A percentile compares a stretch with the other conserved stretches of the same genome.
phyloP scores from a whole-genome alignment of 1,140 invertebrate genomes.

The Trichonephila clavipes region DNA sequence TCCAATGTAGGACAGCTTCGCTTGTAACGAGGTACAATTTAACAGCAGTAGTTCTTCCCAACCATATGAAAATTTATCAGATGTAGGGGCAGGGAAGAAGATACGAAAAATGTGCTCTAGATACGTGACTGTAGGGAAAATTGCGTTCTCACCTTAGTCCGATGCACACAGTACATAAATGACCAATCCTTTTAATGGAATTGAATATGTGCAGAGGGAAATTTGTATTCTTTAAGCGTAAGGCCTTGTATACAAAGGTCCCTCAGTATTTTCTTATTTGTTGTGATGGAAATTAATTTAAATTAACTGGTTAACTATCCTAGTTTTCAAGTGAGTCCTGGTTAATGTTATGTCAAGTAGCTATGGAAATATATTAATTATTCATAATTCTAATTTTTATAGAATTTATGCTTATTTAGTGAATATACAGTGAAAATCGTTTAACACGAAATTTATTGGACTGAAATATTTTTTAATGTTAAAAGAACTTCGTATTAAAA shows the following conservation, averaged over 20 bases:
- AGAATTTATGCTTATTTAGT: too few species aligned
- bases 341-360: too few species aligned
- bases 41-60: background rate
- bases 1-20: background rate
- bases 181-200: constrained; percentile 18
- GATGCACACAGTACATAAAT: background rate
- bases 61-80: background rate
- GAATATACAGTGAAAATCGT: too few species aligned
- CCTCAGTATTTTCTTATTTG: too few species aligned
- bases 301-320: too few species aligned
- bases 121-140: constrained; percentile 7
- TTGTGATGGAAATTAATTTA: too few species aligned
- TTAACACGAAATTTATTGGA: too few species aligned
- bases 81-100: background rate
- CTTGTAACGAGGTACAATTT: background rate
- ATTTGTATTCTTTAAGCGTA: background rate
- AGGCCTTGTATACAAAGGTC: background rate
- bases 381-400: too few species aligned
- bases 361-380: too few species aligned
- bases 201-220: background rate
- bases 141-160: background rate
- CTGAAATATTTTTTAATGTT: too few species aligned
- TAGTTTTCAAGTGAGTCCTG: too few species aligned
- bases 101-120: constrained; percentile 33
- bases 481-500: too few species aligned